Evolutionary conservation across 2,797 vertebrate species (phyloP).

Genomic region (Alosa sapidissima): DNA sequence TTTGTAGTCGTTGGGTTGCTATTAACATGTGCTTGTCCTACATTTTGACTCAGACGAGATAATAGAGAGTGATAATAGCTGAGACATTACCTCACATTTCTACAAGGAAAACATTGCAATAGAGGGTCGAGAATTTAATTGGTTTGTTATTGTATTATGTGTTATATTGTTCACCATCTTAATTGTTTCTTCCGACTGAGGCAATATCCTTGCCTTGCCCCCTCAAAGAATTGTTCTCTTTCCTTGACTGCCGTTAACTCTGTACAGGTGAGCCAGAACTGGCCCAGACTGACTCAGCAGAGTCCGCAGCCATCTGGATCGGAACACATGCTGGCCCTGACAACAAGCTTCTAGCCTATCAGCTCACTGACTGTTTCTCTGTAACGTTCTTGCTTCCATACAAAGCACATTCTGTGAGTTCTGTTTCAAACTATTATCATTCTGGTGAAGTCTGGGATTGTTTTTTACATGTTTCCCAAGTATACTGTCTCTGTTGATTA

Average conservation of each 20-base stretch:
- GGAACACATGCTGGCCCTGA: constrained; percentile 19
- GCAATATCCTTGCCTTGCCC: neutral
- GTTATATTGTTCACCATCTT: neutral
- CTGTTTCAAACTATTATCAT: constrained; percentile 43
- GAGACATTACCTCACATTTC: constrained; percentile 4
- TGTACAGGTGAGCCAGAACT: neutral
- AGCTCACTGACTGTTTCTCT: constrained; percentile 61
- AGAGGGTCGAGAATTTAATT: neutral
- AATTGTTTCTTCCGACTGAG: neutral
- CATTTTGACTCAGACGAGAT: neutral
- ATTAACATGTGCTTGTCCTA: neutral
- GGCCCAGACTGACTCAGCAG: neutral
- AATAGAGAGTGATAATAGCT: neutral
- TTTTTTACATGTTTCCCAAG: constrained; percentile 2
- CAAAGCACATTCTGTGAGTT: constrained; percentile 58
- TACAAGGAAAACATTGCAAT: neutral
- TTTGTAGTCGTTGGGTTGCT: neutral
- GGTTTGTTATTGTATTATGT: neutral
- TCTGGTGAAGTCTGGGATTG: constrained; percentile 30
- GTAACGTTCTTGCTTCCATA: constrained; percentile 58
- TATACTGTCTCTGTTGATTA: constrained; percentile 76
- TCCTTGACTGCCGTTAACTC: neutral
- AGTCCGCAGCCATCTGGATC: neutral
- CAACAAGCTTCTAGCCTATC: constrained; percentile 61
- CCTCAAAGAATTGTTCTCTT: neutral